Conservation (phyloP, 2,113 vertebrate species). For the Etheostoma cragini region DNA sequence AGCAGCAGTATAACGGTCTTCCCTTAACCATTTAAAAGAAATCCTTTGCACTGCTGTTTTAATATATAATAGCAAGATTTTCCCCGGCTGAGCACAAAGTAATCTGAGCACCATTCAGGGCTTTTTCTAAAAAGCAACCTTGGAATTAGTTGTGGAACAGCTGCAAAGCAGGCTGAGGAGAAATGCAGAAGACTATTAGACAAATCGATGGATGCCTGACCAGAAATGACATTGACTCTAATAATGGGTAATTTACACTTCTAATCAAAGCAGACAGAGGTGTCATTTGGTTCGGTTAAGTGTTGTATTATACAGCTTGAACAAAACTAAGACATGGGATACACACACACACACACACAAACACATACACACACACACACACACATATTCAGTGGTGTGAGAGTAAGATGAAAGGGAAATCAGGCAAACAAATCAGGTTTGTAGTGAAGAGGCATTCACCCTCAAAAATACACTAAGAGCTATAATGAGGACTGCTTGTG, state of each 20-base stretch:
- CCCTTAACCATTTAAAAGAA: neutral
- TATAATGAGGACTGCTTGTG: slow-evolving; percentile 20
- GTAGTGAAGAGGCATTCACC: slow-evolving; percentile 39
- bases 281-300: slow-evolving; percentile 41
- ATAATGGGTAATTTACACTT: slow-evolving; percentile 30
- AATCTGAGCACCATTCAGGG: slow-evolving; percentile 4
- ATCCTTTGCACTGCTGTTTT: neutral
- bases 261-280: slow-evolving; percentile 23
- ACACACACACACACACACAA: slow-evolving; percentile 30
- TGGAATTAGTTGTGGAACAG: slow-evolving; percentile 36
- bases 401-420: slow-evolving; percentile 41
- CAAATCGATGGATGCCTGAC: slow-evolving; percentile 29
- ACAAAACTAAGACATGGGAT: slow-evolving; percentile 3
- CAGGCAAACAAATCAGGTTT: slow-evolving; percentile 37
- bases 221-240: slow-evolving; percentile 28
- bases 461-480: slow-evolving; percentile 9
- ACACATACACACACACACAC: neutral
- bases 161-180: slow-evolving; percentile 24
- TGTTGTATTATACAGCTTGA: slow-evolving; percentile 10
- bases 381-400: neutral
- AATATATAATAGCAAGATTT: neutral
- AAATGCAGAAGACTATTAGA: slow-evolving; percentile 9
- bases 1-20: neutral
- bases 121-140: slow-evolving; percentile 15
- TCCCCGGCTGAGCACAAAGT: slow-evolving; percentile 13